A percentile compares a stretch with the other conserved stretches of the same genome.
These are phyloP conservation scores for Agrochola circellaris DNA, from an alignment of 2,888 invertebrate species.

Conservation along the genomic window DNA sequence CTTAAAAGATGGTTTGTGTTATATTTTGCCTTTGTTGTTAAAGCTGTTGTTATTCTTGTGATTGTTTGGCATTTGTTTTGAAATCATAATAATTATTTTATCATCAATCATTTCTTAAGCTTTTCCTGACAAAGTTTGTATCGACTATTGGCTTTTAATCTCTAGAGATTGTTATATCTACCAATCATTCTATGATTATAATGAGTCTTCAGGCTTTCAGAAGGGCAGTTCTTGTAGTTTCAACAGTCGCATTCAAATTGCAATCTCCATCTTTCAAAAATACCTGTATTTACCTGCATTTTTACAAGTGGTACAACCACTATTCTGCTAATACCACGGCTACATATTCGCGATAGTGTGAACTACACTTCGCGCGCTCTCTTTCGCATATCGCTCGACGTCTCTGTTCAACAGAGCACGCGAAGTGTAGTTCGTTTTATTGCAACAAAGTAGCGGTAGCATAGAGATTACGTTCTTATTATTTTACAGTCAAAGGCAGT, in stretches of 20 bases:
- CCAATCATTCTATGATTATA: not conserved
- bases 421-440: too few relatives aligned
- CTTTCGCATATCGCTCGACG: too few relatives aligned
- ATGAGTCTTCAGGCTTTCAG: not conserved
- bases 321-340: too few relatives aligned
- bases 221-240: too few relatives aligned
- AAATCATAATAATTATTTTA: not conserved
- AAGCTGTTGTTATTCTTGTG: not conserved
- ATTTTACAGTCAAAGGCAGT: too few relatives aligned
- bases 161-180: not conserved
- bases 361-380: too few relatives aligned
- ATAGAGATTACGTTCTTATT: too few relatives aligned
- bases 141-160: not conserved
- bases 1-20: slow-evolving; percentile 13
- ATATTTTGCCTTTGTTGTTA: not conserved
- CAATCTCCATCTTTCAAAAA: not conserved
- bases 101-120: not conserved
- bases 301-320: not conserved
- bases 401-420: too few relatives aligned
- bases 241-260: not conserved
- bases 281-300: not conserved
- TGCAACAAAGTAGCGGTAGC: too few relatives aligned
- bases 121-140: not conserved
- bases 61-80: not conserved
- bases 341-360: too few relatives aligned